Percentiles rank a stretch among this genome's conserved stretches.
Evolutionary conservation across 2,888 invertebrate genomes (phyloP).

Genomic region (Frankliniella fusca): DNA sequence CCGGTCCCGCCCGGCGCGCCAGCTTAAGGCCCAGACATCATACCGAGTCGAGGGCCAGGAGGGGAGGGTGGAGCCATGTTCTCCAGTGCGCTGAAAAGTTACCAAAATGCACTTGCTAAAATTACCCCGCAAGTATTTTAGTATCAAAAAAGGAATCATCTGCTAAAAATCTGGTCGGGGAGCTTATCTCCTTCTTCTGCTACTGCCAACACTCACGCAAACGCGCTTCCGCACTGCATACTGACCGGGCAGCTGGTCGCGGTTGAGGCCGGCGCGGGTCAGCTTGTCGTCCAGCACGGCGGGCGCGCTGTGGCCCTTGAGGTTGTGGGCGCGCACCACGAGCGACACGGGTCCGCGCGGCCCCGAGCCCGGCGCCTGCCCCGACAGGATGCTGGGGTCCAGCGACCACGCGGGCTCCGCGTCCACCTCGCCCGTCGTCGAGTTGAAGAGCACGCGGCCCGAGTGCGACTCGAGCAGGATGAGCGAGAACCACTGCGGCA

Average conservation of each 20-base stretch:
- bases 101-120: too few species aligned
- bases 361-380: conserved; percentile 40
- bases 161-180: too few species aligned
- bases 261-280: background rate
- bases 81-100: too few species aligned
- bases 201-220: too few species aligned
- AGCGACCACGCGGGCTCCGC: conserved; percentile 44
- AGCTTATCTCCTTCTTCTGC: too few species aligned
- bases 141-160: too few species aligned
- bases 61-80: too few species aligned
- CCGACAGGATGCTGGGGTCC: conserved; percentile 59
- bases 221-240: background rate
- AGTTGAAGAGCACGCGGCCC: conserved; percentile 65
- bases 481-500: conserved; percentile 77
- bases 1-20: too few species aligned
- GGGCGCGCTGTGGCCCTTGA: conserved; percentile 79
- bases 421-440: conserved; percentile 56
- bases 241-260: background rate
- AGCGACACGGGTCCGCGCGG: conserved; percentile 61
- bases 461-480: conserved; percentile 76
- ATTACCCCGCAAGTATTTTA: too few species aligned
- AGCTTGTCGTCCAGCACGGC: conserved; percentile 70
- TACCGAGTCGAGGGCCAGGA: too few species aligned
- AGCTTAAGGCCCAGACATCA: too few species aligned
- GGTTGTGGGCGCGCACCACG: conserved; percentile 76